Conservation (phyloP, 2,888 invertebrate species). For the Deilephila porcellus region DNA sequence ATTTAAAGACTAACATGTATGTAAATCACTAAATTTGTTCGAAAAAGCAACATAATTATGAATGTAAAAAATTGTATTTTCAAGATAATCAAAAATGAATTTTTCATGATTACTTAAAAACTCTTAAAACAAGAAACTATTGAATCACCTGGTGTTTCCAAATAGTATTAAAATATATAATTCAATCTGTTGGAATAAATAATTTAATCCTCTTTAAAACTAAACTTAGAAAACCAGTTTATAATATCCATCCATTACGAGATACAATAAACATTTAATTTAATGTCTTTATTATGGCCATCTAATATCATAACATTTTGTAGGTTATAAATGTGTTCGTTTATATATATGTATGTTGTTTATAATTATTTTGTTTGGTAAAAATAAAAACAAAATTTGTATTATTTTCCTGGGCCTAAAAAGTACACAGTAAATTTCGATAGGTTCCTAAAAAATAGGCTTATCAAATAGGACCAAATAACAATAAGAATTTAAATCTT, state of each 20-base stretch:
- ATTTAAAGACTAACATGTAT: too few relatives aligned
- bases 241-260: not conserved
- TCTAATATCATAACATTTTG: not conserved
- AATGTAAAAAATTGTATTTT: not conserved
- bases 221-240: not conserved
- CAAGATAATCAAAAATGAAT: not conserved
- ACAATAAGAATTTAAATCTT: not conserved
- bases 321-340: too few relatives aligned
- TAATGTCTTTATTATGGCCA: not conserved
- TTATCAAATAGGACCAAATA: not conserved
- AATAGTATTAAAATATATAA: not conserved
- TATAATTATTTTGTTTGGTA: not conserved
- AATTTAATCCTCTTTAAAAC: not conserved
- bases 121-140: too few relatives aligned
- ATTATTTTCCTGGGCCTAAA: too few relatives aligned
- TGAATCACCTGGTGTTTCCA: not conserved
- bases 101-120: too few relatives aligned
- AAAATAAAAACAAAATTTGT: too few relatives aligned
- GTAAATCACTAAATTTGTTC: too few relatives aligned
- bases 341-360: not conserved
- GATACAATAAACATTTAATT: not conserved
- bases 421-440: too few relatives aligned
- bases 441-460: too few relatives aligned
- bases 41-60: too few relatives aligned
- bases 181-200: constrained; percentile 7